Base-by-base conservation (phyloP, 1,140 invertebrate genomes). In the Sitophilus oryzae region DNA sequence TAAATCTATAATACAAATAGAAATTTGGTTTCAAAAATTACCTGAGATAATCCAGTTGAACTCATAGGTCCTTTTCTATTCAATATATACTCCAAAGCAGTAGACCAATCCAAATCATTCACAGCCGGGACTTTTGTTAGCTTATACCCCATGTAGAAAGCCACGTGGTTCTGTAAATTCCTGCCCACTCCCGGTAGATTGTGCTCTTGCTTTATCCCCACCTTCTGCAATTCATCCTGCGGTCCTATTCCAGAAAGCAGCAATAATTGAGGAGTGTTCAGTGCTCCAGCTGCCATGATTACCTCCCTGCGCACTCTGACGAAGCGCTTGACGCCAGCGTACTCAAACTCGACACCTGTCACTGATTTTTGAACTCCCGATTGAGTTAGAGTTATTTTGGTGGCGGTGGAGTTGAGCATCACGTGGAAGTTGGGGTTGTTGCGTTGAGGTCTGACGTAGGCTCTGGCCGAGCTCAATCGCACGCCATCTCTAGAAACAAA, bases 131-230 rank as follows among this genome's bases (percentile, higher is more conserved):
- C 70, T 58, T 79, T 79, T 23, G 65, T 71, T 52, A 80, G 49
- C 0, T 63, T 68, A 52, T 76, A 79, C 20, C 67, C 65, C 25
- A 82, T 59, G 9, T 72, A 77, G 23, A 77, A 80, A 0, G 84
- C 80, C 0, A 85, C 81, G 59, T 87, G 85, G 65, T 87, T 86
- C 9, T 85, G 86, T 1, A 89, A 69, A 64, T 89, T 89, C 52
- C 81, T 76, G 0, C 88, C 86, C 2, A 90, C 88, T 0, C 86
- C 86, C 0, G 81, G 82, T n/a, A 88, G 71, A 53, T 89, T 77
- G 22, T 81, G 76, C 0, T 82, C 75, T 40, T 69, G 63, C 47
- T 59, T 67, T 23, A 82, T 71, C 25, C 75, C 72, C 67, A 77
- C 48, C 74, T 65, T 46, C 68, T 73, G 19, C 60, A 73, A 16